Evolutionary conservation across 2,797 vertebrate genomes (phyloP).

Genomic region (Rhodeus uyekii): DNA sequence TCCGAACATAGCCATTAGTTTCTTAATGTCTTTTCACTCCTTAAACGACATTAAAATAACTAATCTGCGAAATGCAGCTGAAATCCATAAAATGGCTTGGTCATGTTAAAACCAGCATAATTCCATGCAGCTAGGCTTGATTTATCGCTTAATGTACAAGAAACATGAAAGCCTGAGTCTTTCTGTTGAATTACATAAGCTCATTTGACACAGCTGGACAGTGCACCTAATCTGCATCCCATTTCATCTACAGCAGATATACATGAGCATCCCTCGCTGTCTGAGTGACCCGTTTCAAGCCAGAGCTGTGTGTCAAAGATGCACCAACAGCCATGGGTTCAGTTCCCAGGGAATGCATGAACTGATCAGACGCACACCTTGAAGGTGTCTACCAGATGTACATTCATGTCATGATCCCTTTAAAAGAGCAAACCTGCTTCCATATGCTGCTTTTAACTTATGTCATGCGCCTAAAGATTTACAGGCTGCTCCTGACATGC

Average conservation of each 20-base stretch:
- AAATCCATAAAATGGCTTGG: slow-evolving; percentile 31
- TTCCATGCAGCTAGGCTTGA: slow-evolving; percentile 11
- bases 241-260: slow-evolving; percentile 38
- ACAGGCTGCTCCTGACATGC: slow-evolving; percentile 49
- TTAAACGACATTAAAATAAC: slow-evolving; percentile 13
- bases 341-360: background rate
- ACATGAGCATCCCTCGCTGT: slow-evolving; percentile 21
- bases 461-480: slow-evolving; percentile 32
- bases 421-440: slow-evolving; percentile 26
- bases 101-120: slow-evolving; percentile 29
- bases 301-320: slow-evolving; percentile 4
- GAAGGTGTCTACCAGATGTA: background rate
- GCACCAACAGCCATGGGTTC: background rate
- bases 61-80: slow-evolving; percentile 24
- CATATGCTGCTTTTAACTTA: slow-evolving; percentile 24
- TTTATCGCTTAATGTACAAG: slow-evolving; percentile 31
- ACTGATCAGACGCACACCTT: background rate
- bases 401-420: background rate
- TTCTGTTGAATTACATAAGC: slow-evolving; percentile 44
- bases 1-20: background rate
- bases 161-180: slow-evolving; percentile 36
- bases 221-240: slow-evolving; percentile 31
- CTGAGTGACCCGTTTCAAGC: background rate
- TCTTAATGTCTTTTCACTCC: background rate
- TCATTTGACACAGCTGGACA: slow-evolving; percentile 35